phyloP scores from a whole-genome alignment of 2,888 invertebrate genomes.

The Parthenolecanium corni region DNA sequence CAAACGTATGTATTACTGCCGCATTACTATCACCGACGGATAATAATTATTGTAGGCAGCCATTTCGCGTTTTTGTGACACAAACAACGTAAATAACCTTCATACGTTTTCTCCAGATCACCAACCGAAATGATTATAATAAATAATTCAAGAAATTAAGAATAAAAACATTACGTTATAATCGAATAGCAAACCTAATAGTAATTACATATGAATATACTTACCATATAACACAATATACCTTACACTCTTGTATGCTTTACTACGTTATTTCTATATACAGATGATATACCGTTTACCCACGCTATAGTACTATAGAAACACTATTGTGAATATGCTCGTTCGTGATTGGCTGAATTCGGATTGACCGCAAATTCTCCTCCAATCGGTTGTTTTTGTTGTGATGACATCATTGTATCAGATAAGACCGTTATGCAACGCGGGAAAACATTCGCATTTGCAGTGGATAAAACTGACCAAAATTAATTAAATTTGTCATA shows the following conservation, averaged over 20 bases:
- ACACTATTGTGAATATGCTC: slow-evolving; percentile 34
- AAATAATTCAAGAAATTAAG: slow-evolving; percentile 12
- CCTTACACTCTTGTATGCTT: slow-evolving; percentile 27
- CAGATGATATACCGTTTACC: slow-evolving; percentile 26
- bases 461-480: too few relatives aligned
- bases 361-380: slow-evolving; percentile 48
- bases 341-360: slow-evolving; percentile 46
- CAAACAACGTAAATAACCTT: slow-evolving; percentile 28
- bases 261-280: slow-evolving; percentile 28
- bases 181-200: slow-evolving; percentile 14
- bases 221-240: slow-evolving; percentile 28
- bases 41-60: slow-evolving; percentile 25
- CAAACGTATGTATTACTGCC: slow-evolving; percentile 8
- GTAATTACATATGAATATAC: slow-evolving; percentile 29
- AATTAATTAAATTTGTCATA: too few relatives aligned
- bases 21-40: slow-evolving; percentile 19
- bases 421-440: slow-evolving; percentile 25
- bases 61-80: slow-evolving; percentile 25
- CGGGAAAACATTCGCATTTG: slow-evolving; percentile 27
- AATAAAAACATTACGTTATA: slow-evolving; percentile 3
- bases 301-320: slow-evolving; percentile 23
- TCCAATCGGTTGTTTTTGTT: slow-evolving; percentile 41
- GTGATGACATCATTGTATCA: slow-evolving; percentile 23
- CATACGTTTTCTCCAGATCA: slow-evolving; percentile 16
- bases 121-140: slow-evolving; percentile 12